Evolutionary conservation across 2,888 invertebrate genomes (phyloP).

Genomic region (Xestia sexstrigata): DNA sequence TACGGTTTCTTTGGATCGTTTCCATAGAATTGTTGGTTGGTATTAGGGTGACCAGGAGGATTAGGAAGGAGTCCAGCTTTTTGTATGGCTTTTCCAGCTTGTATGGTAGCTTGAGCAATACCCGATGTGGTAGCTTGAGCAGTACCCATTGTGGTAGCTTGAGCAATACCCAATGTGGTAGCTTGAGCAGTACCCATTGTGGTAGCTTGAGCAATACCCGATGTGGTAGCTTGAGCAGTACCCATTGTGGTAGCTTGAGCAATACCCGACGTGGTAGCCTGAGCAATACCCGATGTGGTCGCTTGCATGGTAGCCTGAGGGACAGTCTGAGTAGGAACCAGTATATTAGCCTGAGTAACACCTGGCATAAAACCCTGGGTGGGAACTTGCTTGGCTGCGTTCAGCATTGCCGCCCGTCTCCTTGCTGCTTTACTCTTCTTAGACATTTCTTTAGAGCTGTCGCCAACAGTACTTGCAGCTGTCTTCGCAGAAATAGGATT

Average conservation of each 20-base stretch:
- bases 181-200: background rate
- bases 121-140: background rate
- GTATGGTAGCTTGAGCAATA: too few species aligned
- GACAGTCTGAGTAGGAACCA: background rate
- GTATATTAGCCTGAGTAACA: background rate
- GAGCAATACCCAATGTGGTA: too few species aligned
- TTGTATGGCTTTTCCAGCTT: background rate
- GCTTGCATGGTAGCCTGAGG: background rate
- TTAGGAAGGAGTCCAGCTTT: too few species aligned
- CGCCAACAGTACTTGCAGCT: background rate
- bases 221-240: too few species aligned
- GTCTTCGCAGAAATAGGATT: background rate
- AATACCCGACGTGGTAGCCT: too few species aligned
- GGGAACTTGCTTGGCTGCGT: background rate
- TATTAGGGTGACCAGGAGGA: background rate
- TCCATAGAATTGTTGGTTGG: background rate
- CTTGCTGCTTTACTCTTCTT: background rate
- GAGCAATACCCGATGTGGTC: background rate
- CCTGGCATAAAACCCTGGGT: too few species aligned
- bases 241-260: background rate
- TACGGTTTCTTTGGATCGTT: constrained; percentile 3
- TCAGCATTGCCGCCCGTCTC: background rate
- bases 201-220: too few species aligned
- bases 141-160: background rate
- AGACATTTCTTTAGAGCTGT: background rate